These are phyloP conservation scores for Agrochola macilenta DNA, from an alignment of 2,888 invertebrate species.

Conservation along the genomic window DNA sequence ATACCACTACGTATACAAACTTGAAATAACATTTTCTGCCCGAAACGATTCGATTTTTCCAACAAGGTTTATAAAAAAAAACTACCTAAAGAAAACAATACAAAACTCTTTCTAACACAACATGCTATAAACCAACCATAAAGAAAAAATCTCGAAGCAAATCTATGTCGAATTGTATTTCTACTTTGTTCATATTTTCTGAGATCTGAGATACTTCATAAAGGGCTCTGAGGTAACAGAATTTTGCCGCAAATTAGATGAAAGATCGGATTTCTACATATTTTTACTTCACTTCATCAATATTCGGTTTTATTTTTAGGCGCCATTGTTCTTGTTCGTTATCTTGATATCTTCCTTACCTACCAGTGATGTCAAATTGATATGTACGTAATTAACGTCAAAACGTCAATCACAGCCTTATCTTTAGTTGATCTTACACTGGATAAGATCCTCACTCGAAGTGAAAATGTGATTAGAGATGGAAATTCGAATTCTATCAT, in stretches of 20 bases:
- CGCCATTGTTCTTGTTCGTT: slow-evolving; percentile 22
- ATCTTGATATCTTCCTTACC: slow-evolving; percentile 6
- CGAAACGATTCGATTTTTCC: slow-evolving; percentile 4
- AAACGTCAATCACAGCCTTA: slow-evolving; percentile 21
- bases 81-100: slow-evolving; percentile 33
- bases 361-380: slow-evolving; percentile 26
- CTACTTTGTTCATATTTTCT: slow-evolving; percentile 30
- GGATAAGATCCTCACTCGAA: background rate
- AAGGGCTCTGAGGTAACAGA: slow-evolving; percentile 14
- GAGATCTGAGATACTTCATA: slow-evolving; percentile 6
- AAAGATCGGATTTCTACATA: slow-evolving; percentile 37
- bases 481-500: slow-evolving; percentile 2
- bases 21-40: slow-evolving; percentile 15
- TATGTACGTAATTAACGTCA: slow-evolving; percentile 37
- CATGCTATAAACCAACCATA: background rate
- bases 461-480: background rate
- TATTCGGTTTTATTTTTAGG: slow-evolving; percentile 27
- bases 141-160: slow-evolving; percentile 6
- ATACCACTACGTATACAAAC: slow-evolving; percentile 15
- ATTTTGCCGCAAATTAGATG: slow-evolving; percentile 44
- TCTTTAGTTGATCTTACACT: slow-evolving; percentile 2
- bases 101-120: slow-evolving; percentile 28
- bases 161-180: slow-evolving; percentile 24
- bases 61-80: slow-evolving; percentile 9
- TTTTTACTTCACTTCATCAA: slow-evolving; percentile 21